Base-by-base conservation (phyloP, 2,113 vertebrate genomes). In the Collichthys lucidus region DNA sequence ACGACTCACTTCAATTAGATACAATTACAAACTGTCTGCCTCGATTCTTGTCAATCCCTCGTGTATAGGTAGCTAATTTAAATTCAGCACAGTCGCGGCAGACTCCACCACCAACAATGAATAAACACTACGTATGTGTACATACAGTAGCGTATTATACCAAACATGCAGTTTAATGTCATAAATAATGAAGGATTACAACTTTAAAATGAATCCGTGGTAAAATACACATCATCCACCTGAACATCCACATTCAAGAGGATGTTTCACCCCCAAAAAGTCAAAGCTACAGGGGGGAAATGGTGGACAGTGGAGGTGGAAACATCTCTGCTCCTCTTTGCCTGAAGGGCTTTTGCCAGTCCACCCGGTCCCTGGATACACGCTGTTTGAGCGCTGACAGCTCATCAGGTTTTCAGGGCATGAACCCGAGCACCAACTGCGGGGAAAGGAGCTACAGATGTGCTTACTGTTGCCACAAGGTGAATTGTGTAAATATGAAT, bases 361-460 rank as follows among this genome's bases (percentile, higher is more conserved):
- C 74, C 20, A 10, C 26, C 65, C 9, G 3, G 20, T 82, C 69
- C 83, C 52, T 52, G 67, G 83, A 49, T 17, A 14, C 80, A 67
- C 53, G 71, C 63, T 82, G 75, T 77, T 80, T 71, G 55, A 68
- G 77, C n/a, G 77, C 19, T 57, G 57, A 63, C 12, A 69, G 75
- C 80, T 79, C 74, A 80, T 74, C 31, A 1, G 15, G 65, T 49
- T 78, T 50, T 75, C 72, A 0, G 75, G 75, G 52, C 76, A 64
- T 71, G 75, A 78, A 64, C 78, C 40, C 16, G 8, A 76, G 35
- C 35, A 40, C 79, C 65, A 53, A n/a, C 61, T 40, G 74, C 42
- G 56, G 10, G 59, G 16, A 26, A 60, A n/a, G 31, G 66, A 69
- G 15, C 75, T 77, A 74, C 46, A 69, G 50, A 26, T 24, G 11